These are phyloP conservation scores for Catamblyrhynchus diadema DNA, from an alignment of 2,797 vertebrate species.

Conservation along the genomic window DNA sequence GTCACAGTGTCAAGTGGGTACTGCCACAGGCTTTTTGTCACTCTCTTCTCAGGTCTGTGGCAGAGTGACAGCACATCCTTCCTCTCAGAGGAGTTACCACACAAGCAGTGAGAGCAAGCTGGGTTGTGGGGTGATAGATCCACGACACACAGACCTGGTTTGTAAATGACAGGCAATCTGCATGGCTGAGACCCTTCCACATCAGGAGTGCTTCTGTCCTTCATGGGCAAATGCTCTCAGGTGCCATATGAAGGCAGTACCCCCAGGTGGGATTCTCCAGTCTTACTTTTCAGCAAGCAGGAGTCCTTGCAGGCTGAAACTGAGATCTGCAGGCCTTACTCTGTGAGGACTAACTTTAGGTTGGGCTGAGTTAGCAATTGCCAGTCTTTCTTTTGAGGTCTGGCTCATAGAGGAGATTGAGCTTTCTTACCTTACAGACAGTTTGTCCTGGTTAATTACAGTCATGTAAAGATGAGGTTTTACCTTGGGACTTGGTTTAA, in stretches of 20 bases:
- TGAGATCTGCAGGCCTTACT: neutral
- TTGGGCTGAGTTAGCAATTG: neutral
- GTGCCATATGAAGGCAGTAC: neutral
- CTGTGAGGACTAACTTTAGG: neutral
- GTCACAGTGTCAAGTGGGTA: neutral
- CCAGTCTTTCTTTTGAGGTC: neutral
- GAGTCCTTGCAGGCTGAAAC: neutral
- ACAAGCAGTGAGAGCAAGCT: neutral
- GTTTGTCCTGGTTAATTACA: constrained; percentile 55
- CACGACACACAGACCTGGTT: neutral
- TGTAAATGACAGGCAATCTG: neutral
- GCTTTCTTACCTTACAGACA: constrained; percentile 7
- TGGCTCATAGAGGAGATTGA: neutral
- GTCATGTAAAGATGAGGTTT: constrained; percentile 8
- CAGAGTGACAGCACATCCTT: neutral
- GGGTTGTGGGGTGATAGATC: neutral
- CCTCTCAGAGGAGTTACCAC: neutral
- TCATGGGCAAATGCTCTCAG: neutral
- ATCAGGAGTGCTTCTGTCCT: neutral
- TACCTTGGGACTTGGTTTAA: constrained; percentile 50
- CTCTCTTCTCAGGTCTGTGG: neutral
- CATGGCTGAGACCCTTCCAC: neutral
- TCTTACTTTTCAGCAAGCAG: constrained; percentile 15
- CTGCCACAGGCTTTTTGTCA: neutral
- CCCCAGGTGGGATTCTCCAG: neutral